phyloP scores from a whole-genome alignment of 2,113 vertebrate species.

The Ophthalmolycus amberensis region DNA sequence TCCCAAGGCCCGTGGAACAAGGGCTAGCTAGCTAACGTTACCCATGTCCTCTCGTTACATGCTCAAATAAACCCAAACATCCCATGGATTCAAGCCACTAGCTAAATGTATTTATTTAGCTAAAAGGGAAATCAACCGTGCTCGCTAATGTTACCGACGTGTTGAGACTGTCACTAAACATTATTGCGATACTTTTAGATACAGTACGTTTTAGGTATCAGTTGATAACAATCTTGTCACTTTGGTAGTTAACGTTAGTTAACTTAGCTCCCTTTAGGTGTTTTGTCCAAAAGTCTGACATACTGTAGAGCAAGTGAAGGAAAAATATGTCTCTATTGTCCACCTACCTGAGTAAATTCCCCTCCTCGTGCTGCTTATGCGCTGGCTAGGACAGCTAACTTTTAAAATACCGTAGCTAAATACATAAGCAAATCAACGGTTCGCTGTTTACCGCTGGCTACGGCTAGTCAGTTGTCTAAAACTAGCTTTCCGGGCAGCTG shows the following conservation, averaged over 20 bases:
- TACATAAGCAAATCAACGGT: not conserved
- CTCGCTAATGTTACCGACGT: not conserved
- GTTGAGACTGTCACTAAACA: not conserved
- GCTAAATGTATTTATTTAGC: not conserved
- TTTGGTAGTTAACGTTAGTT: not conserved
- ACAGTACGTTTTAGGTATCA: not conserved
- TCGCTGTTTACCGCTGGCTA: constrained; percentile 2
- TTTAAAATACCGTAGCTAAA: not conserved
- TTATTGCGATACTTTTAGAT: not conserved
- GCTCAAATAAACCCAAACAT: constrained; percentile 5
- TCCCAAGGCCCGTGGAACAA: not conserved
- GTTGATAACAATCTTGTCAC: constrained; percentile 5
- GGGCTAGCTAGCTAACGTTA: constrained; percentile 7
- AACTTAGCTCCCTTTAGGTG: constrained; percentile 22
- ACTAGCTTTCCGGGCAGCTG: constrained; percentile 70
- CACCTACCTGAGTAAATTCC: constrained; percentile 47
- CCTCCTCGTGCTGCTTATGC: constrained; percentile 13
- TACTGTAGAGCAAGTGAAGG: not conserved
- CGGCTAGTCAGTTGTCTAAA: constrained; percentile 29
- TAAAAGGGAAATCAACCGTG: not conserved
- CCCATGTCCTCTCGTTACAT: not conserved
- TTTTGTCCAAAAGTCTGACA: not conserved
- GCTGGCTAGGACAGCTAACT: not conserved
- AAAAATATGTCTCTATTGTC: constrained; percentile 7
- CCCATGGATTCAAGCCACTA: not conserved